Base-by-base conservation (phyloP, 2,113 vertebrate genomes). In the Triplophysa tibetana region DNA sequence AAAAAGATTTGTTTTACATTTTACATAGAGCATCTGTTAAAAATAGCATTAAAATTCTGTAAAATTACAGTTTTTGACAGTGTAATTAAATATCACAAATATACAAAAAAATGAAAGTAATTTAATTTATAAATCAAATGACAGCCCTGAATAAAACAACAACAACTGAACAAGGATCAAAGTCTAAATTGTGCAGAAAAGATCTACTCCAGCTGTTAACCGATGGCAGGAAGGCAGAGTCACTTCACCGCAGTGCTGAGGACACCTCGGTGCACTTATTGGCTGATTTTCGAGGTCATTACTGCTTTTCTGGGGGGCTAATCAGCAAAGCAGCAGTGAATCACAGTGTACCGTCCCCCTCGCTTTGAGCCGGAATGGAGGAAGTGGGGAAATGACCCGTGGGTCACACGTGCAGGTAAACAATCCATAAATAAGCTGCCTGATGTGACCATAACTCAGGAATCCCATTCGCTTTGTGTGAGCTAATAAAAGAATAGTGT, bases 201-300 rank as follows among this genome's bases (percentile, higher is more conserved):
- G 83, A 90, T 88, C 87, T 89, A 84, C 64, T 89, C 89, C 89
- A 91, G 91, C 88, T 93, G 92, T 91, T 91, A 93, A 94, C 91
- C 91, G 91, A 90, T 90, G 84, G 54, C 54, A 89, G 92, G 90
- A 90, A 90, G 90, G 86, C 82, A 89, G 89, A 33, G 56, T 64
- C 54, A 52, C 56, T 82, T 61, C 91, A 89, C 91, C 82, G 88
- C 82, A 86, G 91, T 91, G 92, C 87, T 80, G 65, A 82, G 92
- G 91, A 90, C 91, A 92, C 92, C 90, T 92, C 90, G 89, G 91
- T 92, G 88, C 88, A 89, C 85, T 91, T 90, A 89, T 84, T 83
- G 89, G 85, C 89, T 91, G 21, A 89, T 92, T 92, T 94, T 93
- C 90, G 88, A 91, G 89, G 90, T 90, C 93, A 92, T 94, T 92